phyloP scores from a whole-genome alignment of 2,113 vertebrate genomes.

The Bombycilla garrulus region DNA sequence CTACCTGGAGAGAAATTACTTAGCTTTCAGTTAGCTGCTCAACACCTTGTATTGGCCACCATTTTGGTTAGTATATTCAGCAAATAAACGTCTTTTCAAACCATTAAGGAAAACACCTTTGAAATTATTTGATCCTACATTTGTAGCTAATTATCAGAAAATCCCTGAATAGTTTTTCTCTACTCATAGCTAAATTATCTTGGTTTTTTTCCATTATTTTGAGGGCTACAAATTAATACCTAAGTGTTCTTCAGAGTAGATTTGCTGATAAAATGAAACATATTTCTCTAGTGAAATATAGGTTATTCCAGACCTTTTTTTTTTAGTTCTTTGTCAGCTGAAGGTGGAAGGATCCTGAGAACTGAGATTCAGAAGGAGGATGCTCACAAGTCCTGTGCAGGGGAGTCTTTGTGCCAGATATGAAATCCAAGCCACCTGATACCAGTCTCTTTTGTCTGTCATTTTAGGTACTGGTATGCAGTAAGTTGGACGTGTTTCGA shows the following conservation, averaged over 20 bases:
- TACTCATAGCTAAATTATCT: neutral
- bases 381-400: accelerated
- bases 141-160: neutral
- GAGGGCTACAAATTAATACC: neutral
- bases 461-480: neutral
- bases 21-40: neutral
- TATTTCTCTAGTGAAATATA: neutral
- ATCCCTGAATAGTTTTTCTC: neutral
- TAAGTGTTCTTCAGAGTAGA: neutral
- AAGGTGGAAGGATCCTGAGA: neutral
- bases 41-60: neutral
- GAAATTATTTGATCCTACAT: neutral
- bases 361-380: neutral
- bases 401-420: neutral
- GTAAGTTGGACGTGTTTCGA: neutral
- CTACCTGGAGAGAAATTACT: neutral
- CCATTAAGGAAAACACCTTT: neutral
- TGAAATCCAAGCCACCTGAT: neutral
- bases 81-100: neutral
- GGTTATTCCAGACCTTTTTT: neutral
- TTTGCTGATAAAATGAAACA: neutral
- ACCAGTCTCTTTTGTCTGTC: neutral
- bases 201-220: neutral
- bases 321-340: neutral
- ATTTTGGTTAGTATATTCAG: neutral